phyloP scores from a whole-genome alignment of 2,888 invertebrate genomes.

The Siphlonurus alternatus region DNA sequence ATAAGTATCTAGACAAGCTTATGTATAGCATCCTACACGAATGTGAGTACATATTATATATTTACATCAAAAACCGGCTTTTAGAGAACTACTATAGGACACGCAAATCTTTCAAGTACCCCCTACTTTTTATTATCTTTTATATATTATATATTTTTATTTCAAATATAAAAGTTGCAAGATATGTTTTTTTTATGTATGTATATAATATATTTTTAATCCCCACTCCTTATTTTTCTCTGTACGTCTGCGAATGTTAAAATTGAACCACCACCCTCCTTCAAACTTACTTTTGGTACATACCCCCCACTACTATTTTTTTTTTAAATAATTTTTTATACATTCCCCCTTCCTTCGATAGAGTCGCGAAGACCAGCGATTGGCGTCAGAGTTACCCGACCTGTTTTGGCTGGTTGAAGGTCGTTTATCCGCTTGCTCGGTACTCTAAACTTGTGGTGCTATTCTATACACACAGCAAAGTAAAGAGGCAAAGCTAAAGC shows the following conservation, averaged over 20 bases:
- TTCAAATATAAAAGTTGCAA: not conserved
- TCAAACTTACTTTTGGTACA: not conserved
- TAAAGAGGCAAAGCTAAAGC: too few relatives aligned
- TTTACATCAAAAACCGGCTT: not conserved
- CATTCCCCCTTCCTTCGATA: too few relatives aligned
- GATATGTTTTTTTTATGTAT: not conserved
- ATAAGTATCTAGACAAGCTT: not conserved
- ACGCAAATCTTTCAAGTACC: not conserved
- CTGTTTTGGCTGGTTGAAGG: constrained; percentile 2
- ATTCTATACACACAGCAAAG: too few relatives aligned
- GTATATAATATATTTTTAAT: not conserved
- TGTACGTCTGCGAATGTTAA: not conserved
- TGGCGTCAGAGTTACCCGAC: not conserved
- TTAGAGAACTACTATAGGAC: not conserved
- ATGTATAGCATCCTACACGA: not conserved
- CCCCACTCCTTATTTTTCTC: not conserved
- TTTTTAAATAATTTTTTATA: too few relatives aligned
- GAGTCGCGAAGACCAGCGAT: not conserved
- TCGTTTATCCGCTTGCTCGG: not conserved
- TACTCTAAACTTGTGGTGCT: not conserved
- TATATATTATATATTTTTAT: too few relatives aligned
- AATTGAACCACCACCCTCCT: not conserved
- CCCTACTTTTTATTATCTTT: too few relatives aligned
- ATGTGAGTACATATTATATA: not conserved
- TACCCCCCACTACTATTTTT: not conserved